A percentile compares a stretch with the other conserved stretches of the same genome.
Evolutionary conservation across 2,888 invertebrate genomes (phyloP).

Genomic region (Andrena fulva): DNA sequence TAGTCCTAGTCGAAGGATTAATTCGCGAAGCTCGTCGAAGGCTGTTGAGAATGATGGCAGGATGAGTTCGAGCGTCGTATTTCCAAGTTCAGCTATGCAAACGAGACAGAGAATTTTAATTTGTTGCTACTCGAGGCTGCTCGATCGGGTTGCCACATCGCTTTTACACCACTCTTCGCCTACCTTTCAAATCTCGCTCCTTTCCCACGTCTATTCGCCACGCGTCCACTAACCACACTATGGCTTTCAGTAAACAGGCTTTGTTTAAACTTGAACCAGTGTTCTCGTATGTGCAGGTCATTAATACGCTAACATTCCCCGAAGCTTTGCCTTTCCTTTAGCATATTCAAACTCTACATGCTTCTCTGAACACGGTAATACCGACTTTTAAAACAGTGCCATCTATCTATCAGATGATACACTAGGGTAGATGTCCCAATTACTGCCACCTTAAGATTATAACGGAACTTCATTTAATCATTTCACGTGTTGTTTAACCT

Average conservation of each 20-base stretch:
- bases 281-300: conserved; percentile 7
- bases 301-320: not conserved
- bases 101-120: conserved; percentile 31
- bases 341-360: not conserved
- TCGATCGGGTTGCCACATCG: conserved; percentile 35
- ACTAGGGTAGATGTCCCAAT: too few relatives aligned
- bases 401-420: too few relatives aligned
- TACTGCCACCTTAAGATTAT: too few relatives aligned
- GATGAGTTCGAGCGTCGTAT: not conserved
- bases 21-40: conserved; percentile 16
- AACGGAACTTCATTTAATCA: too few relatives aligned
- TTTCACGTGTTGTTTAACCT: too few relatives aligned
- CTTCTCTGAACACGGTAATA: not conserved
- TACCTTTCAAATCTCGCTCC: conserved; percentile 52
- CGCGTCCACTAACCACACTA: conserved; percentile 39
- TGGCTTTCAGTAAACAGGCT: conserved; percentile 28
- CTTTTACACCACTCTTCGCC: conserved; percentile 10
- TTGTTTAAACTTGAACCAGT: conserved; percentile 15
- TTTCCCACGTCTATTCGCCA: conserved; percentile 62
- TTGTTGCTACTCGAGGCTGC: conserved; percentile 25
- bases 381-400: too few relatives aligned
- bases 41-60: conserved; percentile 25
- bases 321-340: not conserved
- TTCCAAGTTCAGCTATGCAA: conserved; percentile 25
- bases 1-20: not conserved